These are phyloP conservation scores for Brachionus angularis DNA, from an alignment of 1,140 invertebrate species.

Conservation along the genomic window DNA sequence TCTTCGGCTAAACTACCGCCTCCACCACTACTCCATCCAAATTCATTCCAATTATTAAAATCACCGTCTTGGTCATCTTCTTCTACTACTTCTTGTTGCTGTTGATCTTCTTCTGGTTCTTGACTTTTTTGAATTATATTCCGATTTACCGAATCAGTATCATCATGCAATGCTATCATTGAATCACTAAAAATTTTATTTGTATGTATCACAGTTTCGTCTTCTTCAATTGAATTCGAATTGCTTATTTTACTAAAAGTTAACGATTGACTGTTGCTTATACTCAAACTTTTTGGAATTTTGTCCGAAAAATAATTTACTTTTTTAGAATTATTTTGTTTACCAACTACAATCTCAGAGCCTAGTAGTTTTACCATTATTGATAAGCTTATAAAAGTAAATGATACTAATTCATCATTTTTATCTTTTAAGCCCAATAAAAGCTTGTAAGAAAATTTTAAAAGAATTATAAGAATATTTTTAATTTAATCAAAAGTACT, in stretches of 20 bases:
- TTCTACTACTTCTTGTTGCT: neutral
- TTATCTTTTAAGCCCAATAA: slow-evolving; percentile 21
- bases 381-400: slow-evolving; percentile 17
- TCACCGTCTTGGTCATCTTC: slow-evolving; percentile 6
- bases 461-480: too few relatives aligned
- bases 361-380: slow-evolving; percentile 37
- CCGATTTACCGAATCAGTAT: neutral
- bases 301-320: slow-evolving; percentile 34
- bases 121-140: neutral
- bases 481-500: neutral
- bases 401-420: slow-evolving; percentile 19
- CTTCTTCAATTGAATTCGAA: slow-evolving; percentile 4
- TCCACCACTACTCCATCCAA: too few relatives aligned
- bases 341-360: slow-evolving; percentile 16
- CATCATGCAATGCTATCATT: slow-evolving; percentile 40
- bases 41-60: neutral
- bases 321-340: neutral
- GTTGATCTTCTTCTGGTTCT: neutral
- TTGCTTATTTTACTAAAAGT: too few relatives aligned
- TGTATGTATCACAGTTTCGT: neutral
- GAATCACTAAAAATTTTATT: slow-evolving; percentile 32
- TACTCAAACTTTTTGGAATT: slow-evolving; percentile 15
- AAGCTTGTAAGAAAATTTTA: neutral
- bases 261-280: too few relatives aligned
- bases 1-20: too few relatives aligned